Percentiles rank a stretch among this genome's conserved stretches.
Evolutionary conservation across 2,797 vertebrate species (phyloP).

Genomic region (Malurus leucopterus): DNA sequence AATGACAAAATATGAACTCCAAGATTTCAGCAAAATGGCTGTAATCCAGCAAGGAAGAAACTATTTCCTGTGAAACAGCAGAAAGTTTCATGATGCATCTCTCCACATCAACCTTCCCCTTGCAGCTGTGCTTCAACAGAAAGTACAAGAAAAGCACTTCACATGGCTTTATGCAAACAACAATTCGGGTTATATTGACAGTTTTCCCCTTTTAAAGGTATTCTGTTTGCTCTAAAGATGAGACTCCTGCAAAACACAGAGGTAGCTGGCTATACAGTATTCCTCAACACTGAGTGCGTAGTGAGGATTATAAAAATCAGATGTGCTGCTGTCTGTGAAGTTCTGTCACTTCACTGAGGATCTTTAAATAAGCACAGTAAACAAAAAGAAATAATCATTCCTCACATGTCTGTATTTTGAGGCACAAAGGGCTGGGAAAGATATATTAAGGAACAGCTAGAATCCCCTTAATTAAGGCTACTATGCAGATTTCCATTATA

Average conservation of each 20-base stretch:
- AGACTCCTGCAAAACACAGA: background rate
- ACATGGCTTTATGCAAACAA: background rate
- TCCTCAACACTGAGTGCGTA: background rate
- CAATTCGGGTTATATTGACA: background rate
- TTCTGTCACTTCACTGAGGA: background rate
- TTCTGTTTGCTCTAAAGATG: background rate
- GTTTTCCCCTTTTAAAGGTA: background rate
- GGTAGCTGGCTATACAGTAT: background rate
- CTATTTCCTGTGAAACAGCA: background rate
- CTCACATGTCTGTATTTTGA: background rate
- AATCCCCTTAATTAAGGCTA: background rate
- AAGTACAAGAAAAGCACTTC: background rate
- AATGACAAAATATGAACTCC: background rate
- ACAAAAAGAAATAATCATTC: background rate
- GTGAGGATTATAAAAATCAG: background rate
- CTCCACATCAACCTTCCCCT: background rate
- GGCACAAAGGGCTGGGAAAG: background rate
- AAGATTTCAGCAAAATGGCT: slow-evolving; percentile 2
- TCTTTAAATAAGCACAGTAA: background rate
- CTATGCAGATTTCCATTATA: background rate
- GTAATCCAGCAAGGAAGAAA: background rate
- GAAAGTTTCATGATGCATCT: background rate
- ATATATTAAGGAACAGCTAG: background rate
- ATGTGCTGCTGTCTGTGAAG: background rate
- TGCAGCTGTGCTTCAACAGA: background rate